Base-by-base conservation (phyloP, 2,888 invertebrate genomes). In the Steromphala cineraria region DNA sequence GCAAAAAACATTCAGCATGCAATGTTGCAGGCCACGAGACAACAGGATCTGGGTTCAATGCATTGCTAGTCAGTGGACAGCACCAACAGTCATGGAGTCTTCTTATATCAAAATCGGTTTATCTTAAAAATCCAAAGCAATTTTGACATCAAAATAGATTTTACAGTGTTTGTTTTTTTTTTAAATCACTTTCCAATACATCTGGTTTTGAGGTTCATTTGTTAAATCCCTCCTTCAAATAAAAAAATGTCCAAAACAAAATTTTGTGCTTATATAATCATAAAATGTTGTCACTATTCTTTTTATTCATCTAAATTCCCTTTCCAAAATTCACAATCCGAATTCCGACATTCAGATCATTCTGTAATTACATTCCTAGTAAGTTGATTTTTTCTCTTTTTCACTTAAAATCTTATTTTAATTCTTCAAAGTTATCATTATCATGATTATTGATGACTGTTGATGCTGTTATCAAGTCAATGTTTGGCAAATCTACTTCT, bases 1-100 rank as follows among this genome's bases (percentile, higher is more conserved):
- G 88, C 88, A 87, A 82, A 87, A 79, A 78, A 81, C 77, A 83
- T 76, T 53, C 52, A 78, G 71, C 84, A 83, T 81, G 83, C 82
- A 80, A 46, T 52, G 76, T 53, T 31, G 24, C 53, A 53, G 76
- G 53, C 53, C 76, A 75, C 28, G 13, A 52, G 36, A 36, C 53
- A 76, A 28, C 36, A 76, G 52, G 75, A 19, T 53, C 76, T 28
- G 17, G 31, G n/a, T 24, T 53, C 17, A 76, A 76, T 52, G 76
- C 53, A 53, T 36, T 28, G 36, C 55, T 55, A 76, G 31, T 76
- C 76, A 53, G 24, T 24, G 24, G 5, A 28, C 15, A 31, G 53
- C 75, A 53, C 17, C 15, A 21, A 75, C 75, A 75, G 52, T 15
- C 53, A 52, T 36, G 36, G 36, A 36, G 4, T 19, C 56, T n/a